Evolutionary conservation across 2,113 vertebrate genomes (phyloP).

Genomic region (Tetraodon nigroviridis): DNA sequence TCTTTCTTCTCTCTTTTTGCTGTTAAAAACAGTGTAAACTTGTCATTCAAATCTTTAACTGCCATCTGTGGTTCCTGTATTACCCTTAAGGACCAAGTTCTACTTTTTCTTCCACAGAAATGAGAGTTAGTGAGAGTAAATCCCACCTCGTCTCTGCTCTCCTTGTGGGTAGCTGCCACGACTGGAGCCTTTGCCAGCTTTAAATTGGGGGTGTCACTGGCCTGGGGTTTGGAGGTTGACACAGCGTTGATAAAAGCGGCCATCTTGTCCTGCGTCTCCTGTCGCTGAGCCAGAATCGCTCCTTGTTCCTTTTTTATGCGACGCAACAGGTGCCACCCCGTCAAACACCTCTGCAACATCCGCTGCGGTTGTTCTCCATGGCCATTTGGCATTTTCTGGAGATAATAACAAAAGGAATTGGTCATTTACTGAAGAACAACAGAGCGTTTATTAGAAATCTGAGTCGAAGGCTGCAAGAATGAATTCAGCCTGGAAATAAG

Average conservation of each 20-base stretch:
- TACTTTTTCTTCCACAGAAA: too few relatives aligned
- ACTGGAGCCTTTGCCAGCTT: conserved; percentile 11
- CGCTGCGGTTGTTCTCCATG: conserved; percentile 73
- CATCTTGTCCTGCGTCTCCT: conserved; percentile 84
- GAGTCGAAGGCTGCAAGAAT: not conserved
- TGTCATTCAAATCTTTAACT: too few relatives aligned
- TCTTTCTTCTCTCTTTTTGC: too few relatives aligned
- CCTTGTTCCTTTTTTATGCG: conserved; percentile 64
- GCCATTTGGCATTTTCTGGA: conserved; percentile 80
- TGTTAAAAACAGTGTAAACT: too few relatives aligned
- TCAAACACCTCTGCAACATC: conserved; percentile 75
- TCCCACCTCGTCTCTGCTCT: conserved; percentile 48
- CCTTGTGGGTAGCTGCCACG: conserved; percentile 26
- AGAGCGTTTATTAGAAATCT: not conserved
- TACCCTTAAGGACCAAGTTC: too few relatives aligned
- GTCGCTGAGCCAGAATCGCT: conserved; percentile 74
- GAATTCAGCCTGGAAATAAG: too few relatives aligned
- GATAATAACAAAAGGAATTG: not conserved
- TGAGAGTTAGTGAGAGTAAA: not conserved
- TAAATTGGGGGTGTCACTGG: not conserved
- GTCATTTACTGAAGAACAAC: conserved; percentile 5
- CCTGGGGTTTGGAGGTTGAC: conserved; percentile 62
- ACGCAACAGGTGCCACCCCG: conserved; percentile 82
- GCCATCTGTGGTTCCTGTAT: too few relatives aligned
- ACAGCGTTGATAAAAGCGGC: conserved; percentile 77